phyloP scores from a whole-genome alignment of 2,797 vertebrate genomes.

The Hoplostethus mediterraneus region DNA sequence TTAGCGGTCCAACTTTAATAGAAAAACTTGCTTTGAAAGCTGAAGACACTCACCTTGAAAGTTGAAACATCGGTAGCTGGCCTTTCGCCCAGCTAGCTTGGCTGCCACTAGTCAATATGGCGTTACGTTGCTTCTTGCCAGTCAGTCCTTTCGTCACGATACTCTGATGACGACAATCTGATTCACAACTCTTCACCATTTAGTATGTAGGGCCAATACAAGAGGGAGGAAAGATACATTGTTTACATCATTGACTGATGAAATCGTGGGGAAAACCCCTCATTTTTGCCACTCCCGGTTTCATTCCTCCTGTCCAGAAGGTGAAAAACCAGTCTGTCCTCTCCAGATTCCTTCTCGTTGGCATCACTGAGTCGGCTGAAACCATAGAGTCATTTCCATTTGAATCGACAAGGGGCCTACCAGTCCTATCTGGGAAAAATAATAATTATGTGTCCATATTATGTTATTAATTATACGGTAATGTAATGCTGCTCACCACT shows the following conservation, averaged over 20 bases:
- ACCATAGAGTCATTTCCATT: not conserved
- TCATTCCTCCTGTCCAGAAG: not conserved
- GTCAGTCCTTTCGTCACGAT: slow-evolving; percentile 49
- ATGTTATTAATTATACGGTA: not conserved
- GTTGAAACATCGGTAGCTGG: slow-evolving; percentile 19
- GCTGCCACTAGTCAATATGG: slow-evolving; percentile 63
- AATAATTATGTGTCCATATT: not conserved
- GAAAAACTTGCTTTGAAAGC: rapidly evolving
- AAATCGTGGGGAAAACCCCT: not conserved
- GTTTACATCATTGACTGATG: not conserved
- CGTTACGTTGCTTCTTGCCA: slow-evolving; percentile 21
- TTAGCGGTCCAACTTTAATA: rapidly evolving
- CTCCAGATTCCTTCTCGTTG: slow-evolving; percentile 25
- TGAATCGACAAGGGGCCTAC: not conserved
- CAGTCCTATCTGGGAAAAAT: not conserved
- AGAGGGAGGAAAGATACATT: not conserved
- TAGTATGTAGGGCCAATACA: not conserved
- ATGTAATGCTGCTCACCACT: not conserved
- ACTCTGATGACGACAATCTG: not conserved
- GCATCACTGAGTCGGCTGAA: slow-evolving; percentile 11
- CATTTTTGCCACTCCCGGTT: not conserved
- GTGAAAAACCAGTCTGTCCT: slow-evolving; percentile 49
- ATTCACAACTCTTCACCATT: not conserved
- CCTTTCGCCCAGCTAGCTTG: slow-evolving; percentile 23
- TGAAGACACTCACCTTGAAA: slow-evolving; percentile 56